Evolutionary conservation across 2,797 vertebrate species (phyloP).

Genomic region (Enteromius radiatus): DNA sequence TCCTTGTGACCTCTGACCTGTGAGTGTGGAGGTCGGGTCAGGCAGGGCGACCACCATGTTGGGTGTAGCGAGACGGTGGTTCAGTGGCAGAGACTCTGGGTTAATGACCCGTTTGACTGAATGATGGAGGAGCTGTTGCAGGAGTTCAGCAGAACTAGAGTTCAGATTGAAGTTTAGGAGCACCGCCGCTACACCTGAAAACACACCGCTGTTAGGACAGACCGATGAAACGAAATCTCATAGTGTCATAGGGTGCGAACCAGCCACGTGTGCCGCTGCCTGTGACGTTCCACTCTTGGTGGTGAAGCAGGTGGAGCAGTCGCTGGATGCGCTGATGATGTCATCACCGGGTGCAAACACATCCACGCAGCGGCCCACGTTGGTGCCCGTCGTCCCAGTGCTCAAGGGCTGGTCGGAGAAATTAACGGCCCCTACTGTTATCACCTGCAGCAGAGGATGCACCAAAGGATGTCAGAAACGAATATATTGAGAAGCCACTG

Average conservation of each 20-base stretch:
- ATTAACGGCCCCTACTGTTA: constrained; percentile 88
- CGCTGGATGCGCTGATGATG: constrained; percentile 88
- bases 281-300: constrained; percentile 87
- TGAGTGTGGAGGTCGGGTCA: constrained; percentile 32
- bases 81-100: constrained; percentile 74
- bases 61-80: constrained; percentile 79
- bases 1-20: constrained; percentile 24
- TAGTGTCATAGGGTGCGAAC: constrained; percentile 67
- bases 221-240: neutral
- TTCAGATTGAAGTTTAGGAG: constrained; percentile 77
- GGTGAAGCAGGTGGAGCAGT: constrained; percentile 88
- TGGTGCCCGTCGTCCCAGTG: constrained; percentile 83
- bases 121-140: constrained; percentile 80
- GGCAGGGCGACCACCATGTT: constrained; percentile 82
- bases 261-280: constrained; percentile 87
- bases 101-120: constrained; percentile 78
- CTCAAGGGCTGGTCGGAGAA: constrained; percentile 81
- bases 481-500: neutral
- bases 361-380: constrained; percentile 87
- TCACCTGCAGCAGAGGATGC: constrained; percentile 77
- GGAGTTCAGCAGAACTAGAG: constrained; percentile 76
- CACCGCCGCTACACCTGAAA: constrained; percentile 82
- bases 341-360: constrained; percentile 90
- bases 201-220: neutral
- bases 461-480: neutral